Evolutionary conservation across 2,113 vertebrate genomes (phyloP).

Genomic region (Procapra przewalskii): DNA sequence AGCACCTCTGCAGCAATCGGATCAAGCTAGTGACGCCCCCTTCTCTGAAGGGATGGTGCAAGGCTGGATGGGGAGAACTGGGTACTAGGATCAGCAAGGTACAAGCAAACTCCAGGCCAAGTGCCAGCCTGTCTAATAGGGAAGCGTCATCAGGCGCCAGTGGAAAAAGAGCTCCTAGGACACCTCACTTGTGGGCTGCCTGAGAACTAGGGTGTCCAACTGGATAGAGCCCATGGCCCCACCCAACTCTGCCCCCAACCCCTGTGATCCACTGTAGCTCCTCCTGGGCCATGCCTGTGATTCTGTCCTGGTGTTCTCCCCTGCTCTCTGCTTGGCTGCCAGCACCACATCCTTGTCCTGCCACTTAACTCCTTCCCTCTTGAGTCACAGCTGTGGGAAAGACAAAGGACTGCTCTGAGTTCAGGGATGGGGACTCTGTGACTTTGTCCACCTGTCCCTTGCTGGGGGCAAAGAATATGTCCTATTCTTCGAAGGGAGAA

Average conservation of each 20-base stretch:
- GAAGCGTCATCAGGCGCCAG: not conserved
- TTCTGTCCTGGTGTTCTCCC: not conserved
- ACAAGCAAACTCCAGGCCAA: not conserved
- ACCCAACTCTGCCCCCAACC: not conserved
- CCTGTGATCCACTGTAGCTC: not conserved
- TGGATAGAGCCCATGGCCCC: not conserved
- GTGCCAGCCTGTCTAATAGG: not conserved
- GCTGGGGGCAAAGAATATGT: not conserved
- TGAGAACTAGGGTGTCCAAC: not conserved
- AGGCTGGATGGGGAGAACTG: not conserved
- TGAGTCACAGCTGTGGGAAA: not conserved
- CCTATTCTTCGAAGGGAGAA: not conserved
- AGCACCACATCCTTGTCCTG: not conserved
- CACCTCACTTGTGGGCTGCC: not conserved
- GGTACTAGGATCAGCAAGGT: not conserved
- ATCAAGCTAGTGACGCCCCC: not conserved
- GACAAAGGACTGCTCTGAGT: not conserved
- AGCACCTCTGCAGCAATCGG: not conserved
- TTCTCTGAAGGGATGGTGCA: not conserved
- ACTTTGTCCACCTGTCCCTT: not conserved
- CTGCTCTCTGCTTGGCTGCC: slow-evolving; percentile 1
- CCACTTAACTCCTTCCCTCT: not conserved
- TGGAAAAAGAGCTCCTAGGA: not conserved
- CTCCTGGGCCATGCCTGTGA: not conserved
- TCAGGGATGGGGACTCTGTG: not conserved